Evolutionary conservation across 1,140 invertebrate genomes (phyloP), one percentile per base, ranked within the genome.

Genomic region (Papilio glaucus): DNA sequence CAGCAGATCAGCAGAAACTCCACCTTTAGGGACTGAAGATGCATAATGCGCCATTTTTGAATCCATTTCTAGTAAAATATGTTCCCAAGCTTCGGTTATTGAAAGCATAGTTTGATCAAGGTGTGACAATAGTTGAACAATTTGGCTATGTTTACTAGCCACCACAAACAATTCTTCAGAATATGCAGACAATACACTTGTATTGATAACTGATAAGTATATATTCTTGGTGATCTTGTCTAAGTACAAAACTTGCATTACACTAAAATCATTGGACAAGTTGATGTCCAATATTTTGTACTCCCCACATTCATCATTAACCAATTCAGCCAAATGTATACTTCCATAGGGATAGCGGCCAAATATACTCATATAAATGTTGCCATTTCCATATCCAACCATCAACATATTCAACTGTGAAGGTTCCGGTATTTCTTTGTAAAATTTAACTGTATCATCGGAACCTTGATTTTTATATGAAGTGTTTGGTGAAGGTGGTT

Each of bases 11-110:
- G 98, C 97, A 4, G 97, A 96, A 7, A 98, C 95, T 67, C 95
- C 96, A 24, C 97, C 97, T 83, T 96, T 95, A 45, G 95, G 95
- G 71, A 97, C 95, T 72, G 95, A 95, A 77, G 96, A 95, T 33
- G 97, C 97, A 94, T 98, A 99, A 74, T 96, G 96, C 8, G 96
- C 95, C 72, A 99, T 94, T 93, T 99, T 99, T 57, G 97, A 96
- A 89, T 99, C 98, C 95, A 99, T 97, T 94, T 99, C 98, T 24
- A 98, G 86, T 13, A 99, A 93, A 80, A 99, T 98, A 74, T 97
- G 98, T 93, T 99, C 98, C 97, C 98, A 99, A 0, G 97, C 97
- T 93, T 99, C 98, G 57, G 95, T 96, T 80, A 99, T 97, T n/a
- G 97, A 96, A 77, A 95, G 95, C 86, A 98, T 96, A 2, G 97